These are phyloP conservation scores for Chydorus sphaericus DNA, from an alignment of 2,888 invertebrate species.

Conservation along the genomic window DNA sequence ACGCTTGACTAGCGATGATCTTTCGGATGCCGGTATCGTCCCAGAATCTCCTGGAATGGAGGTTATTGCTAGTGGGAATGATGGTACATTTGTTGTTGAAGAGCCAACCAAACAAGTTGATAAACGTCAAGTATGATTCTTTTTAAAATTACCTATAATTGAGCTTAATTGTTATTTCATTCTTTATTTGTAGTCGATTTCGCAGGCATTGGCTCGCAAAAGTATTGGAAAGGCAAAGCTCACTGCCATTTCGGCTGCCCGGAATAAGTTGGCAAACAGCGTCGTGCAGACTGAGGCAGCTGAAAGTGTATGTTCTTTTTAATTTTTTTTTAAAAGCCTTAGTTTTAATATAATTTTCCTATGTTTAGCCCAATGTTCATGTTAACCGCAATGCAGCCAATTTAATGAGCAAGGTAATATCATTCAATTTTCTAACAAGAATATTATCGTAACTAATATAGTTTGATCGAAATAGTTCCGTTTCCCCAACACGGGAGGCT, in stretches of 20 bases:
- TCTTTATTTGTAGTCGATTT: not conserved
- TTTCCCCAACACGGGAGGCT: not conserved
- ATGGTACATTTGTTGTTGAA: not conserved
- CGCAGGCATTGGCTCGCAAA: not conserved
- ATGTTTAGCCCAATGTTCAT: not conserved
- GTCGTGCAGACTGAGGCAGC: not conserved
- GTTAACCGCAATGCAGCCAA: not conserved
- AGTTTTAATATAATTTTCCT: not conserved
- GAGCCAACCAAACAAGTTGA: not conserved
- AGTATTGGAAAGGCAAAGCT: conserved; percentile 7
- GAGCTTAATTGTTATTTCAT: not conserved
- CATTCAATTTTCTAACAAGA: no score
- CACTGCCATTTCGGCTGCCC: not conserved
- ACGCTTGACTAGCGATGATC: not conserved
- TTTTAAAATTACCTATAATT: not conserved
- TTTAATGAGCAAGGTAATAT: conserved; percentile 2
- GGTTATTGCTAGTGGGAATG: not conserved
- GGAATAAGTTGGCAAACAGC: not conserved
- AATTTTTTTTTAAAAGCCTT: not conserved
- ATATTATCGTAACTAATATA: not conserved
- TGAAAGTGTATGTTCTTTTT: not conserved
- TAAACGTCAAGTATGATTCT: not conserved
- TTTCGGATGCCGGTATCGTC: not conserved
- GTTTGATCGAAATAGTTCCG: not conserved
- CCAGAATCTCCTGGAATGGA: not conserved